Evolutionary conservation across 2,888 invertebrate genomes (phyloP), one percentile per base, ranked within the genome.

Genomic region (Thysanoteuthis rhombus): DNA sequence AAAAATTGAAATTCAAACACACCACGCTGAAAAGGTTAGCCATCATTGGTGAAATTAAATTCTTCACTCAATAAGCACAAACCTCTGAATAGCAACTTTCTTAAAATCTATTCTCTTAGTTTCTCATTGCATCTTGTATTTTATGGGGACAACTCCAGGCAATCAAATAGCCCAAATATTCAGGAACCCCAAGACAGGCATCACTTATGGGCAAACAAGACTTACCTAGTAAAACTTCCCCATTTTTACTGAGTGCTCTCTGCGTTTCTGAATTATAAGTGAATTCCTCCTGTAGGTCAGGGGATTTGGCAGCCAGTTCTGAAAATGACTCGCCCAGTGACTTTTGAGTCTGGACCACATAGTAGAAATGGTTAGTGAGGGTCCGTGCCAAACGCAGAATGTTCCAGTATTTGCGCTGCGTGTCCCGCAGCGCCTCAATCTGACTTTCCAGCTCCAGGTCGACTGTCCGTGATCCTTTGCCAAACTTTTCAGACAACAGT

Each of bases 231-330:
- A 99, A 97, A 94, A 98, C 98, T 97, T 99, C 99, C 19, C 99
- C 99, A 97, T 99, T 99, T 97, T 99, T 98, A 45, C 98, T 98
- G 94, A 99, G 97, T 96, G 98, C 98, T 96, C 99, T 98, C 97
- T 99, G 99, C 93, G 99, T 99, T 97, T 99, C 99, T 47, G 99
- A 98, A 97, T 99, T 99, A 97, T 99, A 99, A 92, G 98, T 98
- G 97, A 99, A 99, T 97, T 99, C 98, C 96, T 99, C 98, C 97
- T 99, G 99, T 93, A 99, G 97, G 97, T 99, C 99, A 0, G 99
- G 99, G 94, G 99, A 99, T 97, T 99, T 99, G 97, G 99, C 99
- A 93, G 99, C 99, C 95, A 99, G 97, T 96, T 99, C 99, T 28
- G 99, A 98, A 97, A 99, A 99, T 42, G 98, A 98, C 97, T 99